phyloP scores from a whole-genome alignment of 1,140 invertebrate genomes.

The Papilio glaucus region DNA sequence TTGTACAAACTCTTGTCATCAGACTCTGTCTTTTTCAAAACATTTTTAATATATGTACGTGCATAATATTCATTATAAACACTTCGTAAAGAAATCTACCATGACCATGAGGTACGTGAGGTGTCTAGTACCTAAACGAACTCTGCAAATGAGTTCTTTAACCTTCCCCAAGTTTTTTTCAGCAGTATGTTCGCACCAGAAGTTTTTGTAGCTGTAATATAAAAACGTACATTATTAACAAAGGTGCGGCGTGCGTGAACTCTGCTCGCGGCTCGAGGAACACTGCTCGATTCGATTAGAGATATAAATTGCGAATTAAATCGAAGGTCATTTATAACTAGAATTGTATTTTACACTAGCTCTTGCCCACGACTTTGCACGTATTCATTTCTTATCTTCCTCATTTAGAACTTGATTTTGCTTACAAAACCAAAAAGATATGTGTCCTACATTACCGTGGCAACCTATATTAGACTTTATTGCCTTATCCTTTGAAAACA shows the following conservation, averaged over 20 bases:
- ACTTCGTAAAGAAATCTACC: neutral
- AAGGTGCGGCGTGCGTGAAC: neutral
- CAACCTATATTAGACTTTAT: too few species aligned
- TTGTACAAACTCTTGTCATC: too few species aligned
- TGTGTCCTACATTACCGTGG: too few species aligned
- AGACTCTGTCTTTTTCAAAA: too few species aligned
- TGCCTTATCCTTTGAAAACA: too few species aligned
- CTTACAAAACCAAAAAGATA: too few species aligned
- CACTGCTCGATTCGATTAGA: neutral
- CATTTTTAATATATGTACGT: too few species aligned
- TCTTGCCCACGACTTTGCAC: too few species aligned
- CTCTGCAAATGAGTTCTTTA: conserved; percentile 42
- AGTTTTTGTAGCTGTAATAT: neutral
- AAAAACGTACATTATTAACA: conserved; percentile 8
- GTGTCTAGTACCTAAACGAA: neutral
- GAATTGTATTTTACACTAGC: too few species aligned
- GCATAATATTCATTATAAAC: neutral
- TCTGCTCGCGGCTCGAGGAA: neutral
- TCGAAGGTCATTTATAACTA: neutral
- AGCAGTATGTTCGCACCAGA: conserved; percentile 17
- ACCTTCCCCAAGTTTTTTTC: conserved; percentile 36
- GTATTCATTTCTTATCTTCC: too few species aligned
- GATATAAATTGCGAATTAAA: conserved; percentile 1
- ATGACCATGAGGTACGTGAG: neutral
- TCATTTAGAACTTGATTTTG: too few species aligned